Evolutionary conservation across 2,797 vertebrate species (phyloP), one percentile per base, ranked within the genome.

Genomic region (Dryobates pubescens): DNA sequence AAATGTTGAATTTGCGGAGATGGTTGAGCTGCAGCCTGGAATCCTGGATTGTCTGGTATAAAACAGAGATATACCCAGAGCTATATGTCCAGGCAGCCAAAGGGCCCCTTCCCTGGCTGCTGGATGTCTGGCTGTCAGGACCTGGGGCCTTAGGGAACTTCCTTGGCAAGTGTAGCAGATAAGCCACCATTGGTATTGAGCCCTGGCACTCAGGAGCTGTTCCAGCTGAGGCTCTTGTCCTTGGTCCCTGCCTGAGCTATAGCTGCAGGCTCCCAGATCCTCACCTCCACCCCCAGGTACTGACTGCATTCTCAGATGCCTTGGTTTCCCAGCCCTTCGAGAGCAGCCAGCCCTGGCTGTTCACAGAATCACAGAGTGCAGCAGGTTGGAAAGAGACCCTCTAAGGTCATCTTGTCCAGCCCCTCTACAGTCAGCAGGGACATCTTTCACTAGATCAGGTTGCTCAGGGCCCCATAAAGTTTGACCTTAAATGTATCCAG

Each of bases 151-250:
- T 6, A 30, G 26, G 51, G 57, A 47, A n/a, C 2, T 30, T 41
- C 20, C 30, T 2, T 6, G 24, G 49, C 56, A 34, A 43, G 24
- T 9, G 4, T 0, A 8, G 8, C 0, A 0, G 17, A 9, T 38
- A 47, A 29, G 13, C 45, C 80, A 30, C 29, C 4, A 2, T 56
- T 1, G 2, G 14, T 62, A 49, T 15, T 1, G 0, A 63, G 30
- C 57, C 49, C 34, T 51, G 49, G 43, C 69, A 22, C 30, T 69
- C 3, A 1, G 14, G 63, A 90, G 19, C 36, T 45, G 34, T 41
- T 69, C 70, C 29, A 10, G 13, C 43, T 26, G 45, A 64, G 53
- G 45, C 29, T 70, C 36, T 47, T 64, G 23, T 32, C 43, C 53
- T 64, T 45, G 16, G 9, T 45, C 36, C 26, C 32, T 0, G 1